Percentiles rank a stretch among this genome's conserved stretches.
These are phyloP conservation scores for Lottia gigantea DNA, from an alignment of 2,888 invertebrate genomes.

Conservation along the genomic window DNA sequence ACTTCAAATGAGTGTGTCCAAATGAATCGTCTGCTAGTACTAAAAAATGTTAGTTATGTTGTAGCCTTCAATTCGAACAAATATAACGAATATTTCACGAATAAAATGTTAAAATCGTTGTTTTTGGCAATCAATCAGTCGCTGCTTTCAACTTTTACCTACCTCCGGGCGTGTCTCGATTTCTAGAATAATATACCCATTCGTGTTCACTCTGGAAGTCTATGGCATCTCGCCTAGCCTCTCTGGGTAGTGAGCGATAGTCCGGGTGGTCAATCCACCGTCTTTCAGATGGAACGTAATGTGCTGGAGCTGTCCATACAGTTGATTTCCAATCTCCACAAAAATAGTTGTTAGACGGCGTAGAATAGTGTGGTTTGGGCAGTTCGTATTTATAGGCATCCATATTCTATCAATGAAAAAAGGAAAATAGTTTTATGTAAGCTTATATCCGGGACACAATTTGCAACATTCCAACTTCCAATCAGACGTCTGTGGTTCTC, in stretches of 20 bases:
- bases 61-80: too few relatives aligned
- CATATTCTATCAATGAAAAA: background rate
- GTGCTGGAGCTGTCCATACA: slow-evolving; percentile 49
- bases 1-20: too few relatives aligned
- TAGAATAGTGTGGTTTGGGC: slow-evolving; percentile 43
- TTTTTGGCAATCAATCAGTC: too few relatives aligned
- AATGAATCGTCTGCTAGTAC: too few relatives aligned
- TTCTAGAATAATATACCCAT: slow-evolving; percentile 52
- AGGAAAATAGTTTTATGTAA: too few relatives aligned
- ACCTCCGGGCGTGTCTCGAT: slow-evolving; percentile 59
- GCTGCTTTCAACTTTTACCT: background rate
- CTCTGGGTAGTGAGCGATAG: slow-evolving; percentile 51
- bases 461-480: too few relatives aligned
- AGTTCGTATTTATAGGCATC: slow-evolving; percentile 16
- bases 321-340: slow-evolving; percentile 56
- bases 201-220: slow-evolving; percentile 60
- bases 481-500: too few relatives aligned
- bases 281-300: slow-evolving; percentile 61
- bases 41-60: too few relatives aligned
- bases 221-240: slow-evolving; percentile 55
- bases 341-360: slow-evolving; percentile 54
- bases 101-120: too few relatives aligned
- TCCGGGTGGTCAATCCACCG: slow-evolving; percentile 54
- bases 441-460: too few relatives aligned
- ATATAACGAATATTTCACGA: too few relatives aligned